These are phyloP conservation scores for Erebia palarica DNA, from an alignment of 2,888 invertebrate species.

Conservation along the genomic window DNA sequence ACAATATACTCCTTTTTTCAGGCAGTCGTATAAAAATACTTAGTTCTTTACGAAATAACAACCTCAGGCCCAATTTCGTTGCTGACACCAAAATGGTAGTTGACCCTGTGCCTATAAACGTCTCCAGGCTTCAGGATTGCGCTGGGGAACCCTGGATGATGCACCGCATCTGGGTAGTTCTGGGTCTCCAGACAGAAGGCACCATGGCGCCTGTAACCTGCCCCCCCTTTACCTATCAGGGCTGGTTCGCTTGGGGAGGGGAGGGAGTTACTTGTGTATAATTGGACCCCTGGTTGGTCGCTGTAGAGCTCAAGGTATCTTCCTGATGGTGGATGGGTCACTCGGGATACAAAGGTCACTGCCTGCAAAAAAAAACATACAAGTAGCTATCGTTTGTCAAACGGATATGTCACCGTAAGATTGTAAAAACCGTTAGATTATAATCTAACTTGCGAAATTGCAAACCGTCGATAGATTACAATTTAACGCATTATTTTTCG, in stretches of 20 bases:
- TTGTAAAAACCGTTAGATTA: too few species aligned
- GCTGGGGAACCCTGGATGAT: constrained; percentile 89
- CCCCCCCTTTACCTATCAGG: constrained; percentile 62
- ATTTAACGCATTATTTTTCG: too few species aligned
- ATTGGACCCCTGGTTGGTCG: constrained; percentile 94
- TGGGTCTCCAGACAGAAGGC: constrained; percentile 96
- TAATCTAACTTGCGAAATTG: too few species aligned
- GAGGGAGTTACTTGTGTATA: constrained; percentile 91
- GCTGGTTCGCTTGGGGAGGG: constrained; percentile 78
- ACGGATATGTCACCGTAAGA: too few species aligned
- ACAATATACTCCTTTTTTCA: too few species aligned
- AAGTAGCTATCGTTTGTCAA: neutral
- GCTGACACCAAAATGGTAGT: constrained; percentile 85
- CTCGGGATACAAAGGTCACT: constrained; percentile 72
- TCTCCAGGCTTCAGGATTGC: constrained; percentile 86
- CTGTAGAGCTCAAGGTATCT: constrained; percentile 90
- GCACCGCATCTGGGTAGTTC: constrained; percentile 94
- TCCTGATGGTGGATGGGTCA: constrained; percentile 86
- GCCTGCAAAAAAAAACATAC: constrained; percentile 47
- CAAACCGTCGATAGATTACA: too few species aligned
- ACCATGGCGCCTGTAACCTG: constrained; percentile 87
- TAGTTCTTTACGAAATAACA: constrained; percentile 28
- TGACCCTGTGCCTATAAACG: constrained; percentile 86
- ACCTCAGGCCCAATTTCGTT: constrained; percentile 44
- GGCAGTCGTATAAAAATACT: too few species aligned